Base-by-base conservation (phyloP, 2,888 invertebrate species). In the Lasioglossum oenotherae region DNA sequence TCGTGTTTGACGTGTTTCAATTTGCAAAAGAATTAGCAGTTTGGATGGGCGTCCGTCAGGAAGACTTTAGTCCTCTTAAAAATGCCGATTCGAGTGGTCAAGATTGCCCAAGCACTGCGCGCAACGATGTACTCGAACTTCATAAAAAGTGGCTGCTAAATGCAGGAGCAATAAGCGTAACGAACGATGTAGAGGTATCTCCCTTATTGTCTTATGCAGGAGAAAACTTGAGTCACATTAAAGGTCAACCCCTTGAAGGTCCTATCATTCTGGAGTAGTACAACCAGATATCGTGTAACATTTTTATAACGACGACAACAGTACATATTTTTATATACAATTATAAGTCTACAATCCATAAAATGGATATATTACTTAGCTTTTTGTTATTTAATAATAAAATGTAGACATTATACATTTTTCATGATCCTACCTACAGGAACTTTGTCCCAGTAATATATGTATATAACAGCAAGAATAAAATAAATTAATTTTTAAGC, bases 1-100 rank as follows among this genome's bases (percentile, higher is more conserved):
- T 99, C 95, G 98, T 99, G 16, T 99, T 99, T 95, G 99, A 99
- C 95, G 99, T 99, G 0, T 99, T 99, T 94, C 98, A 98, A 93
- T 99, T 98, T 95, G 97, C 99, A 0, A 97, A 98, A 88, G 97
- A 97, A 92, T 98, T 99, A 93, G 98, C 98, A 19, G 98, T 98
- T 10, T 98, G 99, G 97, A 99, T 99, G 95, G 98, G 98, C 0
- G 96, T 97, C 0, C 97, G 99, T 73, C 97, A 98, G 90, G 98
- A 98, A 85, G 99, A 99, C 95, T 99, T 99, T 94, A 99, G 99
- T 91, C 99, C 99, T 0, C 95, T 99, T 89, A 99, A 99, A 94
- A 99, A 99, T 95, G 96, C 98, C 1, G 98, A 99, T 94, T 96
- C 97, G 0, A 98, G 97, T 0, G 98, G 97, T 64, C 98, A 98